Evolutionary conservation across 2,888 invertebrate species (phyloP).

Genomic region (Punctoribates punctum): DNA sequence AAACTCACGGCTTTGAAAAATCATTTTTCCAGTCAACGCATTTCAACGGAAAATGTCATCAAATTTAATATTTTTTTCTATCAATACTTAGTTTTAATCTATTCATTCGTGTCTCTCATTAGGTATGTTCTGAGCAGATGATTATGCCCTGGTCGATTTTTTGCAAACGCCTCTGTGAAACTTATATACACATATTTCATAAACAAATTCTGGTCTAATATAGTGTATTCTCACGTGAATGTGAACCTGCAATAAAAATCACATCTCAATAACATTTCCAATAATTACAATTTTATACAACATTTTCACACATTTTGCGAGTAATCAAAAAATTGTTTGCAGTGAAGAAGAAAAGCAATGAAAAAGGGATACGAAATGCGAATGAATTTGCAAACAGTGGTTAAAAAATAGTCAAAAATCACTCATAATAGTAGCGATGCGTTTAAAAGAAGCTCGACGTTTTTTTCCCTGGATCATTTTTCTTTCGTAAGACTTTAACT

Average conservation of each 20-base stretch:
- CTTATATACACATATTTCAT: background rate
- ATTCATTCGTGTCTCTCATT: too few species aligned
- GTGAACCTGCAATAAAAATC: background rate
- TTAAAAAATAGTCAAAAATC: background rate
- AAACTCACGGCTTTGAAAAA: too few species aligned
- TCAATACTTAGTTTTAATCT: too few species aligned
- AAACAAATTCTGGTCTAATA: background rate
- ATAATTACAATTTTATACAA: background rate
- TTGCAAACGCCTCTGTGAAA: background rate
- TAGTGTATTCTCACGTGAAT: background rate
- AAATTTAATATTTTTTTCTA: too few species aligned
- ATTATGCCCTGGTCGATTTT: background rate
- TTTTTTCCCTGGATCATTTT: background rate
- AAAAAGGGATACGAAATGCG: background rate
- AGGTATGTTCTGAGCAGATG: background rate
- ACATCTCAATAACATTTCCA: background rate
- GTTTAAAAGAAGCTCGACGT: background rate
- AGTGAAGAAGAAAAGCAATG: background rate
- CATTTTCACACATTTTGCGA: background rate
- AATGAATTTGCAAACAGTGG: slow-evolving; percentile 22
- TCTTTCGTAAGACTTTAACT: slow-evolving; percentile 2
- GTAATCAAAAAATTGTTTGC: background rate
- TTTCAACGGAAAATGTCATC: too few species aligned
- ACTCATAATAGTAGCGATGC: slow-evolving; percentile 19
- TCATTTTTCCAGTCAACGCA: too few species aligned